Conservation (phyloP, 2,113 vertebrate species). For the Apodemus speciosus region DNA sequence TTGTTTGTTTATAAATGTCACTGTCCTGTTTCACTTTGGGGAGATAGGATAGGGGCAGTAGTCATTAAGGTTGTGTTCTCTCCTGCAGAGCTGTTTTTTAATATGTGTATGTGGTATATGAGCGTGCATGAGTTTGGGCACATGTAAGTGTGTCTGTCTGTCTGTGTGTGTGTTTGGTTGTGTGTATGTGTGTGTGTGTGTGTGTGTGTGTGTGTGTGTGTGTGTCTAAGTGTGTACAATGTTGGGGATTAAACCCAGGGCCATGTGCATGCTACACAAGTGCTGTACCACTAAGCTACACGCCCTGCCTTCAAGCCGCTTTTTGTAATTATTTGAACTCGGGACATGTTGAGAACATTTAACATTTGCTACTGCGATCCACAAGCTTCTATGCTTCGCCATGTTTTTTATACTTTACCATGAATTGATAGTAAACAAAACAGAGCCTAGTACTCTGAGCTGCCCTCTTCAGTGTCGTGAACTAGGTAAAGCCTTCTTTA, state of each 20-base stretch:
- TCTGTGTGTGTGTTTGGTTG: neutral
- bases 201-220: neutral
- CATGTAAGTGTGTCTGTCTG: neutral
- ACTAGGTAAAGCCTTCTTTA: neutral
- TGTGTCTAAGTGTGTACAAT: neutral
- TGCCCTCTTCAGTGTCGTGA: neutral
- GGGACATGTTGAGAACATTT: neutral
- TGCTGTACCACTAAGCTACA: neutral
- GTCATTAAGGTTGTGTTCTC: neutral
- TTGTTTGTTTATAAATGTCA: neutral
- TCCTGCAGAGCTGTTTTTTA: neutral
- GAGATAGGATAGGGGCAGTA: neutral
- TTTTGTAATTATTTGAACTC: neutral
- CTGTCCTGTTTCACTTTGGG: neutral
- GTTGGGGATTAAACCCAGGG: neutral
- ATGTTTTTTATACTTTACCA: neutral
- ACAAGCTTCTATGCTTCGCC: neutral
- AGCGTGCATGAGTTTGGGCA: neutral
- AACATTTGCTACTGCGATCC: neutral
- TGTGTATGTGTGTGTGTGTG: neutral
- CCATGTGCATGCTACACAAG: neutral
- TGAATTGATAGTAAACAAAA: neutral
- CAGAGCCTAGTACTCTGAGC: neutral
- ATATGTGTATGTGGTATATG: neutral
- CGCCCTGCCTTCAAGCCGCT: neutral